phyloP scores from a whole-genome alignment of 2,797 vertebrate species.

The Rhinichthys osculus region DNA sequence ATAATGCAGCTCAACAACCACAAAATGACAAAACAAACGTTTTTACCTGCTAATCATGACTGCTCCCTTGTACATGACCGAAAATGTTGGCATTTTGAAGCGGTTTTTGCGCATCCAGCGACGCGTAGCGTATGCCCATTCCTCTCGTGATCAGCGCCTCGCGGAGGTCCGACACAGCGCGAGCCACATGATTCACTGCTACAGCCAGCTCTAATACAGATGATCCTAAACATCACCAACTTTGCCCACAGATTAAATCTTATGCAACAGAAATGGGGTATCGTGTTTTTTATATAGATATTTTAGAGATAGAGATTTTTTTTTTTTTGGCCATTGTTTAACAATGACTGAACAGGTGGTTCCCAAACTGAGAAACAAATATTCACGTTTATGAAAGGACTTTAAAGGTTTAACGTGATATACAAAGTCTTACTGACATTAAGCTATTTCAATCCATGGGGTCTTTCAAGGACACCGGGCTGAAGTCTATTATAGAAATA shows the following conservation, averaged over 20 bases:
- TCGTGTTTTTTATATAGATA: conserved; percentile 5
- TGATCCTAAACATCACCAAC: conserved; percentile 75
- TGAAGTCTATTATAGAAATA: background rate
- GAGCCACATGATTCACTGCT: conserved; percentile 67
- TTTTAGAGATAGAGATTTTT: background rate
- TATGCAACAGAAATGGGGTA: conserved; percentile 60
- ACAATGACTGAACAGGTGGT: conserved; percentile 18
- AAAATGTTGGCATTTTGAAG: conserved; percentile 85
- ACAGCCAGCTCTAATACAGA: conserved; percentile 73
- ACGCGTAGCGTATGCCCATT: conserved; percentile 40
- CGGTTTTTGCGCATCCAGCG: conserved; percentile 49
- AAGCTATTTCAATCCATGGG: background rate
- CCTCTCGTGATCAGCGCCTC: conserved; percentile 50
- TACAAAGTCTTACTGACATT: background rate
- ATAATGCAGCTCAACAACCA: background rate
- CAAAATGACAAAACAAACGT: background rate
- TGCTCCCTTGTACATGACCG: conserved; percentile 89
- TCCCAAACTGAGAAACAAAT: background rate
- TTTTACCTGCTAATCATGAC: conserved; percentile 91
- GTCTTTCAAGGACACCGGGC: background rate
- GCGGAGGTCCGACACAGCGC: conserved; percentile 49
- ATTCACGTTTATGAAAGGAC: background rate
- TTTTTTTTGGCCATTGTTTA: background rate
- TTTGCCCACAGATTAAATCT: conserved; percentile 75
- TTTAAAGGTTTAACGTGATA: background rate